These are phyloP conservation scores for Limnephilus marmoratus DNA, from an alignment of 2,888 invertebrate species.

Conservation along the genomic window DNA sequence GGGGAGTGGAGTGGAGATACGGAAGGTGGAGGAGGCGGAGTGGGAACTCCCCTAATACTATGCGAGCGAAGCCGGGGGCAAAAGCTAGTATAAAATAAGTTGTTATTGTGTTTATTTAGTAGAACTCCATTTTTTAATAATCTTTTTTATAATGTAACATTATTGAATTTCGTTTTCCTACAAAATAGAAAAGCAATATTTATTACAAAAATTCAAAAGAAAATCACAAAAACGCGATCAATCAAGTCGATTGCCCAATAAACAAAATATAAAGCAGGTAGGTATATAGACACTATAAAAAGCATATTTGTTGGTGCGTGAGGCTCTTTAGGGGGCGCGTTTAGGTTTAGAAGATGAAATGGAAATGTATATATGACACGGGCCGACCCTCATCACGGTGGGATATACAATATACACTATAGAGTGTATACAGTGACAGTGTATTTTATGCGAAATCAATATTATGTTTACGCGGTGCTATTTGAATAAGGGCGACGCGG, in stretches of 20 bases:
- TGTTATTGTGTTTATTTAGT: no score
- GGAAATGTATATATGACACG: slow-evolving; percentile 4
- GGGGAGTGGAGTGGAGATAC: no score
- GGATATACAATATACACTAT: neutral
- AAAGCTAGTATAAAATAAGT: no score
- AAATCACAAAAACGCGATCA: slow-evolving; percentile 5
- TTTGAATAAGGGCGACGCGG: slow-evolving; percentile 10
- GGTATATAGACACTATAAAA: neutral
- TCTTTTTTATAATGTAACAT: no score
- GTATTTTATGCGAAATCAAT: slow-evolving; percentile 49
- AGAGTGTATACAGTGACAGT: slow-evolving; percentile 40
- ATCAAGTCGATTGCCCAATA: slow-evolving; percentile 18
- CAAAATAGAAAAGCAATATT: neutral
- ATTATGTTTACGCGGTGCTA: slow-evolving; percentile 30
- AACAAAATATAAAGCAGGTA: neutral
- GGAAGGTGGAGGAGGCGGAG: no score
- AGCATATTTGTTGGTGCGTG: slow-evolving; percentile 16
- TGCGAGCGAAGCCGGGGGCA: no score
- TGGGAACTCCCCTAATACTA: no score
- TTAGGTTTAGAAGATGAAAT: slow-evolving; percentile 24
- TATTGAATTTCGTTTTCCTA: no score
- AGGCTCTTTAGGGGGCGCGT: neutral
- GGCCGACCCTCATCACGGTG: slow-evolving; percentile 20
- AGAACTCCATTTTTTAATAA: no score
- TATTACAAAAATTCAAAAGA: neutral